Percentiles rank a stretch among this genome's conserved stretches.
phyloP scores from a whole-genome alignment of 2,113 vertebrate species.

The Sardina pilchardus region DNA sequence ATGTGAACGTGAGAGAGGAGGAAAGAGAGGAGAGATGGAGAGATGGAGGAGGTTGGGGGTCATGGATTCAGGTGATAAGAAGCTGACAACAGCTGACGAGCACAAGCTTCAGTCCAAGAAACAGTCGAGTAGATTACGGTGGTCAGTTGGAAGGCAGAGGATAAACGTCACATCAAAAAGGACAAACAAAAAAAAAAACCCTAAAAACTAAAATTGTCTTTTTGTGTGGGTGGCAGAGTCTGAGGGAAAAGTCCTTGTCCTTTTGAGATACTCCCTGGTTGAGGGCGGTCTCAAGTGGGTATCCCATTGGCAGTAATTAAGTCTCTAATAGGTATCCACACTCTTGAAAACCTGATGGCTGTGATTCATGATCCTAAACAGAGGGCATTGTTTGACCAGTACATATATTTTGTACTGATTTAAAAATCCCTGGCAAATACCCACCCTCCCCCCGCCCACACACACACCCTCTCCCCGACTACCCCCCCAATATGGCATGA shows the following conservation, averaged over 20 bases:
- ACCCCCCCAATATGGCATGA: background rate
- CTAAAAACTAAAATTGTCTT: background rate
- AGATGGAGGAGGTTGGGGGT: background rate
- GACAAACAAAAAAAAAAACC: background rate
- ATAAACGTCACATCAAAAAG: background rate
- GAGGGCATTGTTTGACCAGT: background rate
- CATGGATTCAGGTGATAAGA: background rate
- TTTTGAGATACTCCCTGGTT: background rate
- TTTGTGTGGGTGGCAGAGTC: background rate
- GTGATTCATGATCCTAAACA: background rate
- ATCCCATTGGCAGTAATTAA: slow-evolving; percentile 1
- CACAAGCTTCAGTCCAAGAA: background rate
- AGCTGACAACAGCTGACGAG: too few species aligned
- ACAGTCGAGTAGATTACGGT: background rate
- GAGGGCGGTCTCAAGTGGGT: background rate
- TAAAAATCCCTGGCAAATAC: background rate
- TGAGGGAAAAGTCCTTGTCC: background rate
- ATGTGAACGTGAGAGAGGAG: background rate
- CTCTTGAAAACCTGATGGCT: background rate
- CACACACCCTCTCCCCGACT: background rate
- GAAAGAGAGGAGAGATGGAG: slow-evolving; percentile 9
- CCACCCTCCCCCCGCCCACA: too few species aligned
- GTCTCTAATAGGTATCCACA: background rate
- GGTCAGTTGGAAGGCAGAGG: background rate
- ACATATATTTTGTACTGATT: background rate